These are phyloP conservation scores for Pseudochirops corinnae DNA, from an alignment of 2,797 vertebrate species.

Conservation along the genomic window DNA sequence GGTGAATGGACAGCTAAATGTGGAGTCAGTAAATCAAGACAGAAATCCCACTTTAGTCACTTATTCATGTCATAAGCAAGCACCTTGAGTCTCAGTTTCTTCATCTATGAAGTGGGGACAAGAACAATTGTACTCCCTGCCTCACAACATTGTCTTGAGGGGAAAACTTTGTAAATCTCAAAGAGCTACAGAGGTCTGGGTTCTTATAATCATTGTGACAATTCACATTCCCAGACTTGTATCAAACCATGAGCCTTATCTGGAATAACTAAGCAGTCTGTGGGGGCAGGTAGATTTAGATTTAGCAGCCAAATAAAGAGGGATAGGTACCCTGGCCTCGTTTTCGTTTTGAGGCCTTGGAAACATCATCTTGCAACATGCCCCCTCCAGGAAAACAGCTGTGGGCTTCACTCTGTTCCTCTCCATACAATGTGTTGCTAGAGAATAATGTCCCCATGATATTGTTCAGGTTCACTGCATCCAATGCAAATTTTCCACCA, in stretches of 20 bases:
- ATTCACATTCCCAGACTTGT: neutral
- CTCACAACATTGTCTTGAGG: neutral
- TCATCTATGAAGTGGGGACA: neutral
- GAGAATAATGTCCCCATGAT: constrained; percentile 56
- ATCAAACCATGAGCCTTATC: neutral
- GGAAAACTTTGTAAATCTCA: neutral
- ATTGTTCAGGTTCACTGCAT: constrained; percentile 72
- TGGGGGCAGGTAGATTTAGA: neutral
- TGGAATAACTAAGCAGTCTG: neutral
- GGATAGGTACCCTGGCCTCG: constrained; percentile 13
- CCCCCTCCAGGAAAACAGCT: constrained; percentile 20
- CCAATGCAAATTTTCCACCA: constrained; percentile 74
- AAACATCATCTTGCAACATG: accelerated
- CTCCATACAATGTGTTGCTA: constrained; percentile 65
- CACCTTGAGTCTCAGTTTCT: neutral
- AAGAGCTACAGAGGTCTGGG: neutral
- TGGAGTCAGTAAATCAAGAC: neutral
- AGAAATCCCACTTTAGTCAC: neutral
- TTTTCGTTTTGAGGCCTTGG: constrained; percentile 45
- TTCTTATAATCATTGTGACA: neutral
- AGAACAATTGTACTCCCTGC: neutral
- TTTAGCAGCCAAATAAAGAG: constrained; percentile 38
- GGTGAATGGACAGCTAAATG: neutral
- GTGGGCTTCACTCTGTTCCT: constrained; percentile 18
- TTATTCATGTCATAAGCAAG: neutral